A percentile compares a stretch with the other conserved stretches of the same genome.
These are phyloP conservation scores for Nothoprocta pentlandii DNA, from an alignment of 2,113 vertebrate genomes.

Conservation along the genomic window DNA sequence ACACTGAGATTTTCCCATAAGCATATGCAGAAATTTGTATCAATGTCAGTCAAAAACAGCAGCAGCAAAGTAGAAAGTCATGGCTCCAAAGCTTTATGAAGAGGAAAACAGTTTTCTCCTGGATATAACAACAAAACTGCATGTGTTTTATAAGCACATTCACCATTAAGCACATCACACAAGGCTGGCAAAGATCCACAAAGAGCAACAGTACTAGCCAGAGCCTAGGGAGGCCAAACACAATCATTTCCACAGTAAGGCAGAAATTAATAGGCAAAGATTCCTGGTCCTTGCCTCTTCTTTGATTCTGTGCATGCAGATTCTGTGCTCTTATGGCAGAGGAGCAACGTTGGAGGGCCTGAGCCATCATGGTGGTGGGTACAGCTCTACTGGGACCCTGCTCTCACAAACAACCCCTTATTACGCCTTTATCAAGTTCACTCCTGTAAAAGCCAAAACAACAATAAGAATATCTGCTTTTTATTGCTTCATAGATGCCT, in stretches of 20 bases:
- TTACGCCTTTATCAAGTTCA: background rate
- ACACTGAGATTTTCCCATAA: background rate
- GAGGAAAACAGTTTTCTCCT: background rate
- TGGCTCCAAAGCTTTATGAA: background rate
- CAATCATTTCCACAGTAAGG: background rate
- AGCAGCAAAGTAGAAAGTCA: background rate
- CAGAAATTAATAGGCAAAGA: background rate
- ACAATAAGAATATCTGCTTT: background rate
- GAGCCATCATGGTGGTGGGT: fast-evolving
- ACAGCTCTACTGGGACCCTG: background rate
- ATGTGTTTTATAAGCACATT: background rate
- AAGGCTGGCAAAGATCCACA: fast-evolving
- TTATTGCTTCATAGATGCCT: background rate
- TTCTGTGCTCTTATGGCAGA: too few relatives aligned
- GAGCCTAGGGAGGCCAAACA: background rate
- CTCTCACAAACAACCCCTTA: background rate
- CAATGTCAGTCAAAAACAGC: background rate
- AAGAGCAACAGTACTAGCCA: background rate
- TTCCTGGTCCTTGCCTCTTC: background rate
- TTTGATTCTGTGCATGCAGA: background rate
- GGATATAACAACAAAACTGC: background rate
- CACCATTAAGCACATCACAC: background rate
- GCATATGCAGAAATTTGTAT: background rate
- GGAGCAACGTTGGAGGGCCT: background rate
- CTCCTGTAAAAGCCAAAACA: background rate